These are phyloP conservation scores for Amphipoea oculea DNA, from an alignment of 2,888 invertebrate genomes.

Conservation along the genomic window DNA sequence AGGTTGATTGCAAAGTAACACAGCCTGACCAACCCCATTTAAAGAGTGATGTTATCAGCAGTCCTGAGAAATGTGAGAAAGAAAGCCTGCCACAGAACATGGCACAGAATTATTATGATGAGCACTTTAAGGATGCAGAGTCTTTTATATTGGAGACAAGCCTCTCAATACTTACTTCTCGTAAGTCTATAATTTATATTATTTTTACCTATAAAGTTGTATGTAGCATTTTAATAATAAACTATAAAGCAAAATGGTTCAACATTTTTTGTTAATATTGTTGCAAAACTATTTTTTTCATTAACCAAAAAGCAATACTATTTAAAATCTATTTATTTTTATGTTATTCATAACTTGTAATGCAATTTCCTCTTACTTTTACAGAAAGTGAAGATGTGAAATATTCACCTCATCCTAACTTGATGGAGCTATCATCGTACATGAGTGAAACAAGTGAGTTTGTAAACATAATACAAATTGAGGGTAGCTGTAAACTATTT, in stretches of 20 bases:
- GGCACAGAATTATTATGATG: slow-evolving; percentile 89
- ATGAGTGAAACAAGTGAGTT: slow-evolving; percentile 88
- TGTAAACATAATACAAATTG: slow-evolving; percentile 19
- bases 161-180: slow-evolving; percentile 83
- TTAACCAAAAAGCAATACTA: not conserved
- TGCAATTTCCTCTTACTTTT: slow-evolving; percentile 52
- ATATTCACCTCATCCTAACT: slow-evolving; percentile 83
- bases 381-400: slow-evolving; percentile 86
- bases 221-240: not conserved
- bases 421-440: slow-evolving; percentile 88
- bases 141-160: slow-evolving; percentile 93
- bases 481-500: slow-evolving; percentile 43
- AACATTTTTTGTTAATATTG: not conserved
- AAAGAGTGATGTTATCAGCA: slow-evolving; percentile 68
- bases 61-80: slow-evolving; percentile 76
- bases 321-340: not conserved
- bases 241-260: not conserved
- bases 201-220: not conserved
- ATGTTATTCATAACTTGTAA: not conserved
- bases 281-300: not conserved
- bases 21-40: slow-evolving; percentile 65
- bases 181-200: slow-evolving; percentile 76
- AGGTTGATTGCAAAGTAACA: slow-evolving; percentile 70
- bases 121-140: slow-evolving; percentile 94
- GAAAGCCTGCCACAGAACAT: slow-evolving; percentile 76